Evolutionary conservation across 2,797 vertebrate species (phyloP).

Genomic region (Poeciliopsis gracilis): DNA sequence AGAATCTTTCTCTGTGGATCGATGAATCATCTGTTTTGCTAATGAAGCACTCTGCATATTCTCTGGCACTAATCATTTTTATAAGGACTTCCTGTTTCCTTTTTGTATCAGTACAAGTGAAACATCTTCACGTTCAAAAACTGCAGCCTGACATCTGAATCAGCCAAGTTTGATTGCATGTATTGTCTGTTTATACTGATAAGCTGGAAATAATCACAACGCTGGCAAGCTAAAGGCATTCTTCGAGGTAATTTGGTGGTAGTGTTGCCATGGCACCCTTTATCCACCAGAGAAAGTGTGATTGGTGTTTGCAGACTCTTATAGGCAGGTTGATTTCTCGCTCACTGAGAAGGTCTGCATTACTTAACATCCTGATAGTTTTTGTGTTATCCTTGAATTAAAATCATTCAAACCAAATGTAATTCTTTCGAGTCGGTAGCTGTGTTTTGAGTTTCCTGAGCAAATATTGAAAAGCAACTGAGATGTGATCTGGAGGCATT

Average conservation of each 20-base stretch:
- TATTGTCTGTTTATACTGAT: slow-evolving; percentile 18
- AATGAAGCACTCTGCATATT: neutral
- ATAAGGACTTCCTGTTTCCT: neutral
- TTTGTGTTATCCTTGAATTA: slow-evolving; percentile 23
- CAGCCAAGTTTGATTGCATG: slow-evolving; percentile 7
- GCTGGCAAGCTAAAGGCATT: neutral
- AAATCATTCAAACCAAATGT: slow-evolving; percentile 25
- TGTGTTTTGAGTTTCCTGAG: slow-evolving; percentile 11
- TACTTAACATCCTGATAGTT: slow-evolving; percentile 11
- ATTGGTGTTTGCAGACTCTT: slow-evolving; percentile 1
- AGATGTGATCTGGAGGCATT: slow-evolving; percentile 28
- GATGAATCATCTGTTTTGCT: neutral
- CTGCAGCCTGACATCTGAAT: neutral
- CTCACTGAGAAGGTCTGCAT: neutral
- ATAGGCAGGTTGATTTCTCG: neutral
- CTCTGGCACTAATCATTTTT: neutral
- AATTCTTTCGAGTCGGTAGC: slow-evolving; percentile 28
- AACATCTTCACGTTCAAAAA: neutral
- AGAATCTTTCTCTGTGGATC: neutral
- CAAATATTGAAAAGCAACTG: slow-evolving; percentile 26
- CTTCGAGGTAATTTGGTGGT: slow-evolving; percentile 11
- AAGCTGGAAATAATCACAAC: slow-evolving; percentile 12
- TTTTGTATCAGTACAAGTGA: slow-evolving; percentile 3
- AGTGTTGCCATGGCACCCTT: slow-evolving; percentile 12
- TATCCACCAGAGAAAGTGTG: slow-evolving; percentile 1